Percentiles rank a stretch among this genome's conserved stretches.
Evolutionary conservation across 1,140 invertebrate genomes (phyloP).

Genomic region (Acromyrmex heyeri): DNA sequence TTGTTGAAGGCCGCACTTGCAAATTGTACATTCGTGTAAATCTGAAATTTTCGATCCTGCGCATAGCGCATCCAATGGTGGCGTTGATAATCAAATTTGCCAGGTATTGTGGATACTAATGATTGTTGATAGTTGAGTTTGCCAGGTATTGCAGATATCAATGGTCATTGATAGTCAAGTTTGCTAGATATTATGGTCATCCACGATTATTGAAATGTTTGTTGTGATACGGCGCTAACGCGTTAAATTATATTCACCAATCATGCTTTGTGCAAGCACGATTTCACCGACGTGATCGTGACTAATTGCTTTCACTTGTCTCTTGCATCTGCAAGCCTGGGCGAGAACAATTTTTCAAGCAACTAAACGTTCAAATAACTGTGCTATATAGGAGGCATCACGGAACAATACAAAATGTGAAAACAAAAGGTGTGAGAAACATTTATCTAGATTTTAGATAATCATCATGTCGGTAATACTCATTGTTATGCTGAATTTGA

Average conservation of each 20-base stretch:
- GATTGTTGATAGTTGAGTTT: conserved; percentile 21
- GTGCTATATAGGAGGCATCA: too few species aligned
- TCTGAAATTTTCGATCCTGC: conserved; percentile 15
- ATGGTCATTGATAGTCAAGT: conserved; percentile 53
- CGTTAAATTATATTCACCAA: not conserved
- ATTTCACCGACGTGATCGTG: not conserved
- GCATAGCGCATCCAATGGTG: conserved; percentile 1
- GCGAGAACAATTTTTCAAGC: not conserved
- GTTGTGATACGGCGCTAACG: not conserved
- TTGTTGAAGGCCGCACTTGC: not conserved
- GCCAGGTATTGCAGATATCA: conserved; percentile 28
- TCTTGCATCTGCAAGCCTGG: not conserved
- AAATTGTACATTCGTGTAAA: conserved; percentile 1
- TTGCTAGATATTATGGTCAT: conserved; percentile 20
- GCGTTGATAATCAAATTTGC: conserved; percentile 32
- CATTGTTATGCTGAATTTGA: not conserved
- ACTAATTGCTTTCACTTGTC: not conserved
- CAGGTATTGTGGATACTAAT: conserved; percentile 34
- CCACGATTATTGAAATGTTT: conserved; percentile 48
- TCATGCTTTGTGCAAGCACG: not conserved
- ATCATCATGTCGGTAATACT: too few species aligned
- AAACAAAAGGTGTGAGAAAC: not conserved
- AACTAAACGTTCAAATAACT: not conserved
- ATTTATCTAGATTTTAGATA: conserved; percentile 3
- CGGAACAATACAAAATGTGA: not conserved